Conservation (phyloP, 1,140 invertebrate genomes). For the Octopus bimaculoides region DNA sequence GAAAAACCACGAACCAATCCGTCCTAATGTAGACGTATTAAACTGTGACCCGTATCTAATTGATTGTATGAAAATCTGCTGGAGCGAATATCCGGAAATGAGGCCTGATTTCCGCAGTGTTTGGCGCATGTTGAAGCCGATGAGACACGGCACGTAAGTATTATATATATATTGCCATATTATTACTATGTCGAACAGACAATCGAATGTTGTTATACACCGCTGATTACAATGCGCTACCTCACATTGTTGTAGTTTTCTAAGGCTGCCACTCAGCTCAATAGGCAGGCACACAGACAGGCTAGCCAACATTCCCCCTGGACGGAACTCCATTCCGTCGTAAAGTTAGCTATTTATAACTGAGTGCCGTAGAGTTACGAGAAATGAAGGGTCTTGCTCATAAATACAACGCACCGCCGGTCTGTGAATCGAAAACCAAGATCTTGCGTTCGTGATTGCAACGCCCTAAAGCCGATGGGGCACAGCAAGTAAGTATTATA, state of each 20-base stretch:
- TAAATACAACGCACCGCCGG: no score
- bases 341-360: no score
- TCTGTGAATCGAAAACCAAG: no score
- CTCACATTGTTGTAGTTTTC: not conserved
- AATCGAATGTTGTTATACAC: not conserved
- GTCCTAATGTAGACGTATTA: conserved; percentile 38
- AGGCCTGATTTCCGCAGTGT: conserved; percentile 63
- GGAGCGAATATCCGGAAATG: conserved; percentile 52
- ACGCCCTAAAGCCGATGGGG: no score
- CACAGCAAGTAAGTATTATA: no score
- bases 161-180: not conserved
- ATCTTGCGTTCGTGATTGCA: no score
- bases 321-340: not conserved
- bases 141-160: conserved; percentile 87
- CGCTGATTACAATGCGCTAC: not conserved
- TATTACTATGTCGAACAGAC: not conserved
- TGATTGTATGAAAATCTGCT: conserved; percentile 50
- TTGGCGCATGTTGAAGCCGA: conserved; percentile 72
- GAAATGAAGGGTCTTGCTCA: no score
- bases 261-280: no score
- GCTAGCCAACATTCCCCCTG: not conserved
- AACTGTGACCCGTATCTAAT: conserved; percentile 43
- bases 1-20: conserved; percentile 52
- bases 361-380: no score
- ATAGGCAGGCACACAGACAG: no score